A percentile compares a stretch with the other conserved stretches of the same genome.
Evolutionary conservation across 2,113 vertebrate species (phyloP).

Genomic region (Reinhardtius hippoglossoides): DNA sequence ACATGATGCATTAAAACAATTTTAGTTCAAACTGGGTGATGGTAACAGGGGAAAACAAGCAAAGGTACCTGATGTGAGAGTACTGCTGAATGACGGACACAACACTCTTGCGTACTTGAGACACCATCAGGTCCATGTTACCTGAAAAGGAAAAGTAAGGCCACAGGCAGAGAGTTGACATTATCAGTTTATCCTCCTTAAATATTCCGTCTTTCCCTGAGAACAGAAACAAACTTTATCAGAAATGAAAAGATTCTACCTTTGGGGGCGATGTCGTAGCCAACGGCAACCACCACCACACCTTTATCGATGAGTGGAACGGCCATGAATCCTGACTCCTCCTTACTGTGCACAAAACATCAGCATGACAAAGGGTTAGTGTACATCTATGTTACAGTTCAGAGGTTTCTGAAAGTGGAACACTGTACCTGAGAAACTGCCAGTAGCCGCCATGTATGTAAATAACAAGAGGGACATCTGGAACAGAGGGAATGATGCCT

Average conservation of each 20-base stretch:
- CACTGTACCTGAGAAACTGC: slow-evolving; percentile 90
- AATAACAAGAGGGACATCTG: slow-evolving; percentile 87
- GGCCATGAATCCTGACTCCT: slow-evolving; percentile 90
- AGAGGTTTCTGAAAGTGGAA: neutral
- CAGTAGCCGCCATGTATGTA: slow-evolving; percentile 96
- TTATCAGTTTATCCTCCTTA: slow-evolving; percentile 4
- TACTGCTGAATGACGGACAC: slow-evolving; percentile 83
- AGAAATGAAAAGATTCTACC: slow-evolving; percentile 74
- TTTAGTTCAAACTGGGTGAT: neutral
- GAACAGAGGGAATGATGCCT: slow-evolving; percentile 19
- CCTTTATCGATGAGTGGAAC: slow-evolving; percentile 82
- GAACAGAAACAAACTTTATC: neutral
- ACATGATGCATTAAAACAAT: neutral
- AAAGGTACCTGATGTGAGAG: slow-evolving; percentile 82
- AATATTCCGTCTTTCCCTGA: neutral
- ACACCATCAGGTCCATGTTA: slow-evolving; percentile 91
- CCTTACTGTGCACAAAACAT: slow-evolving; percentile 85
- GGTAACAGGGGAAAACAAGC: neutral
- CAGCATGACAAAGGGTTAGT: slow-evolving; percentile 11
- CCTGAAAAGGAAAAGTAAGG: slow-evolving; percentile 75
- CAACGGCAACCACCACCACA: slow-evolving; percentile 85
- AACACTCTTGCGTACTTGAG: slow-evolving; percentile 88
- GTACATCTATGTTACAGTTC: neutral
- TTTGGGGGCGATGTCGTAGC: slow-evolving; percentile 89
- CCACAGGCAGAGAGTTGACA: neutral